Conservation (phyloP, 2,113 vertebrate genomes). For the Hyperopisus bebe region DNA sequence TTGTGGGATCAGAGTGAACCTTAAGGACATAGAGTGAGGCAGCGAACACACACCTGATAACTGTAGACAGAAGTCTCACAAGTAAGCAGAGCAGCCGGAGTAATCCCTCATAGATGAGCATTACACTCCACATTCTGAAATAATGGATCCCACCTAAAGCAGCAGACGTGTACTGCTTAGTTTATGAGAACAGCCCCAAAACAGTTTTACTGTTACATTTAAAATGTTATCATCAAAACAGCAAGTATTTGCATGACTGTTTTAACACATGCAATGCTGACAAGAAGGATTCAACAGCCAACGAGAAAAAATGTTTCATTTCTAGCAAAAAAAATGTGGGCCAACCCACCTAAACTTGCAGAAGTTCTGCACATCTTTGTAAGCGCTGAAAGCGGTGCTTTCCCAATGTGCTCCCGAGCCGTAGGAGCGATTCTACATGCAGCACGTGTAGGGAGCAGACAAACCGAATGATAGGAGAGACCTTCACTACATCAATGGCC, state of each 20-base stretch:
- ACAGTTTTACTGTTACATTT: neutral
- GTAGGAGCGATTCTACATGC: neutral
- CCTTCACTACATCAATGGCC: neutral
- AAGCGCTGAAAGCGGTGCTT: neutral
- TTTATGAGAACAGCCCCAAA: neutral
- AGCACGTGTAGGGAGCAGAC: neutral
- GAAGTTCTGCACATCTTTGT: neutral
- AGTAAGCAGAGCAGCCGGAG: neutral
- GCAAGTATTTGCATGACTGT: neutral
- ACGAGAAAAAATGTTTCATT: neutral
- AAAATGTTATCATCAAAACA: neutral
- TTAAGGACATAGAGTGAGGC: neutral
- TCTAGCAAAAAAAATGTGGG: neutral
- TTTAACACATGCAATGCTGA: neutral
- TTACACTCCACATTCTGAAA: neutral
- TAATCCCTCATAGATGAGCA: neutral
- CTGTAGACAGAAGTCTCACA: neutral
- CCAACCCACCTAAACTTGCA: neutral
- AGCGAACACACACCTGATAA: neutral
- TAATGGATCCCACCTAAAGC: neutral
- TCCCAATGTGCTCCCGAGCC: neutral
- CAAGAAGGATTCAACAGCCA: neutral
- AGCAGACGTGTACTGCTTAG: neutral
- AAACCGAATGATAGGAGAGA: neutral
- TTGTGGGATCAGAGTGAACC: neutral